Conservation (phyloP, 2,888 invertebrate species). For the Temnothorax unifasciatus region DNA sequence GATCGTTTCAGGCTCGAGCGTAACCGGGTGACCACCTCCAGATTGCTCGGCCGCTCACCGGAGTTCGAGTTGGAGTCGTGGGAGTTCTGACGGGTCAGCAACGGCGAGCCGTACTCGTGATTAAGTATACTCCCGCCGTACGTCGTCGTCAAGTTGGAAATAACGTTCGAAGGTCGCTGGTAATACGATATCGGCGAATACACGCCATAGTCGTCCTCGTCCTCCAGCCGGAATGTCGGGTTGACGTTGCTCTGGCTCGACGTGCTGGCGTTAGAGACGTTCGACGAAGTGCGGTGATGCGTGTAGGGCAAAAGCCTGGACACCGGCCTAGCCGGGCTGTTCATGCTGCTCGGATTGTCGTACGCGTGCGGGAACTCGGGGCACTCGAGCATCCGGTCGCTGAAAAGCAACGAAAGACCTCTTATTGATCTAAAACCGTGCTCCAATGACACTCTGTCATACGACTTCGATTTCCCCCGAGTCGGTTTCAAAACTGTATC, state of each 20-base stretch:
- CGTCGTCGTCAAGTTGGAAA: slow-evolving; percentile 73
- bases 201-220: slow-evolving; percentile 87
- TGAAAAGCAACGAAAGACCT: slow-evolving; percentile 63
- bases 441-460: background rate
- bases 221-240: slow-evolving; percentile 89
- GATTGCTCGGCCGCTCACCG: slow-evolving; percentile 88
- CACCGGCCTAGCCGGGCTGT: slow-evolving; percentile 83
- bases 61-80: slow-evolving; percentile 86
- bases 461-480: background rate
- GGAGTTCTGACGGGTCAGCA: slow-evolving; percentile 86
- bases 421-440: background rate
- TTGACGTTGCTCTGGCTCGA: slow-evolving; percentile 89
- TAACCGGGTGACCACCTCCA: slow-evolving; percentile 91
- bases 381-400: slow-evolving; percentile 83
- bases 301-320: slow-evolving; percentile 86
- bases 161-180: slow-evolving; percentile 83
- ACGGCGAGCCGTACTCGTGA: slow-evolving; percentile 83
- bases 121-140: slow-evolving; percentile 78
- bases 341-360: slow-evolving; percentile 88
- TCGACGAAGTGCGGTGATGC: slow-evolving; percentile 89
- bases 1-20: slow-evolving; percentile 94
- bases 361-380: slow-evolving; percentile 87
- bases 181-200: slow-evolving; percentile 87
- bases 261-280: slow-evolving; percentile 88
- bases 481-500: background rate